phyloP scores from a whole-genome alignment of 2,113 vertebrate genomes.

The Aleadryas rufinucha region DNA sequence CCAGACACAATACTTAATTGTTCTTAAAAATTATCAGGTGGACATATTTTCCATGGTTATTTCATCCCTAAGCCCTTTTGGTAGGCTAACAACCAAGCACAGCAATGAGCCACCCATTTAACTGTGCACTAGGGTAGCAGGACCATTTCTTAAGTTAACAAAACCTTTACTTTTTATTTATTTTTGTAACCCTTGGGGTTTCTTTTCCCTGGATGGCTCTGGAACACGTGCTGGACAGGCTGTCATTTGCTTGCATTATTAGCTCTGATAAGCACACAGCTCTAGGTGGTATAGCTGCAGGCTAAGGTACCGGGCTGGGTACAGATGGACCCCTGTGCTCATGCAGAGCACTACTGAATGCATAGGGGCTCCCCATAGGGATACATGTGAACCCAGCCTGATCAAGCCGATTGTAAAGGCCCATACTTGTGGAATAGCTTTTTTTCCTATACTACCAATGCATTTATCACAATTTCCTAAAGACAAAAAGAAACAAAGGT shows the following conservation, averaged over 20 bases:
- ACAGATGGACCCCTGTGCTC: constrained; percentile 46
- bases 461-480: neutral
- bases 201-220: neutral
- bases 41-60: neutral
- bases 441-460: neutral
- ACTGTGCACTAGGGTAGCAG: neutral
- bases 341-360: constrained; percentile 35
- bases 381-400: neutral
- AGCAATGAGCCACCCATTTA: neutral
- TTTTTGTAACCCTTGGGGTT: constrained; percentile 9
- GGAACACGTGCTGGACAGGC: constrained; percentile 34
- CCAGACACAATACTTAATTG: neutral
- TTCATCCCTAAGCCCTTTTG: neutral
- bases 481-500: neutral
- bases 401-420: neutral
- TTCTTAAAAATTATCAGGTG: neutral
- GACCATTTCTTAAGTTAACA: constrained; percentile 37
- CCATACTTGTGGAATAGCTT: neutral
- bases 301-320: constrained; percentile 9
- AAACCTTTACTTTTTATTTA: neutral
- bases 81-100: neutral
- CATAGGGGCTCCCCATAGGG: constrained; percentile 37
- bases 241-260: constrained; percentile 44
- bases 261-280: constrained; percentile 42
- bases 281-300: constrained; percentile 61